phyloP scores from a whole-genome alignment of 2,113 vertebrate species.

The Ariopsis seemanni region DNA sequence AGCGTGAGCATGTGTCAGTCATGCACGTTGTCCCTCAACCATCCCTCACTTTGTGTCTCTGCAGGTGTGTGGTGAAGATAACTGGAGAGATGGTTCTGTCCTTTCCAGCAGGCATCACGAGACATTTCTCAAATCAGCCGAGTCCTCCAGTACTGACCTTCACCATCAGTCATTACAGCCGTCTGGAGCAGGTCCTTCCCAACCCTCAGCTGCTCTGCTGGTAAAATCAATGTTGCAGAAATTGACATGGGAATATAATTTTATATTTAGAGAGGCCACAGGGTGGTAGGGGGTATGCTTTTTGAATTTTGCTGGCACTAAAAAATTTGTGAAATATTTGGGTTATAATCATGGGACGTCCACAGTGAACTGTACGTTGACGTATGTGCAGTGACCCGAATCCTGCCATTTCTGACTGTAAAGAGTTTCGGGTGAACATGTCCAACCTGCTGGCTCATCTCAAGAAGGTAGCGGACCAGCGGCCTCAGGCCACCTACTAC shows the following conservation, averaged over 20 bases:
- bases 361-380: background rate
- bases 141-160: constrained; percentile 89
- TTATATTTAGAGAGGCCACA: no score
- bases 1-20: background rate
- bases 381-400: constrained; percentile 75
- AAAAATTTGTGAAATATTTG: background rate
- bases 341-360: background rate
- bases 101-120: constrained; percentile 94
- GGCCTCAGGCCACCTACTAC: constrained; percentile 96
- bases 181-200: constrained; percentile 94
- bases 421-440: constrained; percentile 99
- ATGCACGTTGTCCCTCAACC: background rate
- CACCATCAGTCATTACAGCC: constrained; percentile 87
- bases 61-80: constrained; percentile 94
- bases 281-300: no score
- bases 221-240: constrained; percentile 66
- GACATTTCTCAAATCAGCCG: constrained; percentile 91
- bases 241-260: background rate
- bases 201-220: constrained; percentile 98
- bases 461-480: constrained; percentile 96
- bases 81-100: constrained; percentile 97
- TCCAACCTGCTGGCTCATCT: constrained; percentile 94
- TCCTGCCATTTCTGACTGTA: constrained; percentile 75
- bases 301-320: background rate
- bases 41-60: constrained; percentile 1